Conservation (phyloP, 2,888 invertebrate species). For the Philereme transversata region DNA sequence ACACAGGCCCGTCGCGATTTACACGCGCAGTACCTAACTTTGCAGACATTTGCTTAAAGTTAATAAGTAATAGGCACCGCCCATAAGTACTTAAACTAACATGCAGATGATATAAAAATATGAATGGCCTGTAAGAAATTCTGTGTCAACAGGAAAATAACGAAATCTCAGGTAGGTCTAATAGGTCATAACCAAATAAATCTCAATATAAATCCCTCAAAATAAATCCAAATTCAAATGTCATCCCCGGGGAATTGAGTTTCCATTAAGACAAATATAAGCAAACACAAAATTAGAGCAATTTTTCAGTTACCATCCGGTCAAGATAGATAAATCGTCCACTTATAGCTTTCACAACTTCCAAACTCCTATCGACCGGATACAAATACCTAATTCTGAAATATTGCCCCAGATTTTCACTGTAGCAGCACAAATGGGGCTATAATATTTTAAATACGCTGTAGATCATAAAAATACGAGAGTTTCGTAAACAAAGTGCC, state of each 20-base stretch:
- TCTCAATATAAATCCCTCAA: too few species aligned
- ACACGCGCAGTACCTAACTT: conserved; percentile 49
- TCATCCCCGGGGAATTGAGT: conserved; percentile 9
- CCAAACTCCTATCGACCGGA: conserved; percentile 31
- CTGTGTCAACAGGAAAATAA: too few species aligned
- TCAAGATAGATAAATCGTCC: conserved; percentile 35
- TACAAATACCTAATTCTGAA: conserved; percentile 35
- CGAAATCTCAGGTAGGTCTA: too few species aligned
- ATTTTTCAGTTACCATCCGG: conserved; percentile 22
- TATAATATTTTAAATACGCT: conserved; percentile 53
- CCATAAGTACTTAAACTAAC: conserved; percentile 4
- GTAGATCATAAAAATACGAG: conserved; percentile 59
- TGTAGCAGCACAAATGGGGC: conserved; percentile 43
- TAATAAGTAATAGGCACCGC: conserved; percentile 39
- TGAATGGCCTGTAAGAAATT: neutral
- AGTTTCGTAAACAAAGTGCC: conserved; percentile 57
- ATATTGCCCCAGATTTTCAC: conserved; percentile 41
- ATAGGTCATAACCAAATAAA: conserved; percentile 10
- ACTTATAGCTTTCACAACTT: conserved; percentile 33
- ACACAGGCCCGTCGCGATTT: conserved; percentile 57
- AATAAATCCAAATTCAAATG: too few species aligned
- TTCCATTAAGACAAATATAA: conserved; percentile 16
- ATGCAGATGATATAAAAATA: neutral
- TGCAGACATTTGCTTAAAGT: conserved; percentile 48
- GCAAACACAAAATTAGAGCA: conserved; percentile 19